Conservation (phyloP, 2,888 invertebrate genomes). For the Harpagoxenus sublaevis region DNA sequence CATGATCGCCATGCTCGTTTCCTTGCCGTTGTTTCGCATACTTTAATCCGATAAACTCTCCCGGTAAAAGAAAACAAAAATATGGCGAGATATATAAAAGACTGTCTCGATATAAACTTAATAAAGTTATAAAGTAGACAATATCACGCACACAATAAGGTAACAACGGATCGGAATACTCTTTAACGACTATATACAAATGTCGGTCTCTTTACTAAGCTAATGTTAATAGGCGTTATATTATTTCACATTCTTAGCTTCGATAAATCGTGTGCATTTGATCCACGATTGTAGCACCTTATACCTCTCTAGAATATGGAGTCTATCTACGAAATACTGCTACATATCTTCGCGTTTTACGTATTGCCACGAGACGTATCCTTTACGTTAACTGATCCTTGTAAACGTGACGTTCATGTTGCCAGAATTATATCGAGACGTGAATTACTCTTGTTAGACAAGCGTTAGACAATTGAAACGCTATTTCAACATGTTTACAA, state of each 20-base stretch:
- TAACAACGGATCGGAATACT: conserved; percentile 13
- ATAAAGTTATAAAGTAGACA: not conserved
- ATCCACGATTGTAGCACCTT: conserved; percentile 27
- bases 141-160: not conserved
- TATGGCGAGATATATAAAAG: not conserved
- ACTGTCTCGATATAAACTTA: not conserved
- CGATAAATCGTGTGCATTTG: conserved; percentile 52
- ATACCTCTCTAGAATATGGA: conserved; percentile 23
- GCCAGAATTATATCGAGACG: conserved; percentile 29
- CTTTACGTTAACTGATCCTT: not conserved
- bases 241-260: conserved; percentile 49
- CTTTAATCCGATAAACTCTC: not conserved
- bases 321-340: conserved; percentile 35
- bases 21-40: not conserved
- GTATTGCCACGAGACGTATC: conserved; percentile 18
- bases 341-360: conserved; percentile 19
- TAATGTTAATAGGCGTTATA: conserved; percentile 34
- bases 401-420: conserved; percentile 23
- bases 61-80: not conserved
- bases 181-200: conserved; percentile 60
- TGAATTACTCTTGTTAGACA: conserved; percentile 42
- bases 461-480: conserved; percentile 19
- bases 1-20: not conserved
- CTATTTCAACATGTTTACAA: conserved; percentile 17
- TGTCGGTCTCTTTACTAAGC: conserved; percentile 7